Evolutionary conservation across 2,888 invertebrate species (phyloP), one percentile per base, ranked within the genome.

Genomic region (Cheilosia vulpina): DNA sequence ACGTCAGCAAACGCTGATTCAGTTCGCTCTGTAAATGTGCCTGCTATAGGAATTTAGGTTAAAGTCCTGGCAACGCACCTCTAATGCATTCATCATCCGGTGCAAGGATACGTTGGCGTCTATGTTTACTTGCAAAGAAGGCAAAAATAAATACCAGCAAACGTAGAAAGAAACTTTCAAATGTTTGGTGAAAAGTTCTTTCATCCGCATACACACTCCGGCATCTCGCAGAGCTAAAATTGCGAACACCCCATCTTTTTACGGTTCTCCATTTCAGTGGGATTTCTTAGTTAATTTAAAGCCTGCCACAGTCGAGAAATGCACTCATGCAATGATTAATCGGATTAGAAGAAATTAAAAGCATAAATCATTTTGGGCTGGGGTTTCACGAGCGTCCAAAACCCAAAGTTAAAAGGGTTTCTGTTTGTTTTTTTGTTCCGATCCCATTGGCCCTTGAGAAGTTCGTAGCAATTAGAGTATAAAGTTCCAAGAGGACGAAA

Each of bases 251-350:
- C 31, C 58, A 27, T 68, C 17, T 19, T 50, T 73, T 69, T 69
- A 45, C 58, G 17, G 60, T 19, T 21, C 9, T 11, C 53, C 34
- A 24, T 73, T 79, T 55, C 55, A 45, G 45, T 43, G 38, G 66
- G 55, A 65, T 43, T 84, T 75, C 75, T 76, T n/a, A 80, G 71
- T 85, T 85, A 80, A 85, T 76, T 84, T 85, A 85, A 80, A 50
- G 84, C 76, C 80, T 71, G 75, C 66, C 66, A 58, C 43, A 50
- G 31, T 31, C 76, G 53, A 62, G 62, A 76, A 85, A 75, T 80
- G 84, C 80, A 85, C 79, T 85, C 84, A 80, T 75, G 84, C 80
- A 85, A 80, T 85, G 84, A 85, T 85, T 80, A 85, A 85, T 85
- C 66, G 76, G 80, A 85, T 85, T 85, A 80, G 69, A 57, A 85